phyloP scores from a whole-genome alignment of 2,113 vertebrate species.

The Planiliza haematocheilus region DNA sequence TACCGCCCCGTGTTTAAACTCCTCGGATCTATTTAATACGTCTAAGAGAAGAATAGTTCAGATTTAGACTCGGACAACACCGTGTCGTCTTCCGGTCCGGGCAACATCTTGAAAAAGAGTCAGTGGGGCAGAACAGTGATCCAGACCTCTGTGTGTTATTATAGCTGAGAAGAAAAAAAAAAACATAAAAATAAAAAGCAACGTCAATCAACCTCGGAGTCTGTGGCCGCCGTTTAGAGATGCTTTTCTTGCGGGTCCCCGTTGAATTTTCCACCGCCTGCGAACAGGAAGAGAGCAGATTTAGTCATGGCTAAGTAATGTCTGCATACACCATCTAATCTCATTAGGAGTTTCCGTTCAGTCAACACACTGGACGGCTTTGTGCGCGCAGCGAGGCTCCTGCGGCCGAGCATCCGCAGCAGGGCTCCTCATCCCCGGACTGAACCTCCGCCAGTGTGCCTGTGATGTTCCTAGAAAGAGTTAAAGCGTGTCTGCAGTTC shows the following conservation, averaged over 20 bases:
- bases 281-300: slow-evolving; percentile 93
- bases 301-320: slow-evolving; percentile 97
- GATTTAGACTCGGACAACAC: slow-evolving; percentile 59
- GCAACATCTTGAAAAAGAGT: slow-evolving; percentile 97
- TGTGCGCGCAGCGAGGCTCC: slow-evolving; percentile 81
- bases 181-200: background rate
- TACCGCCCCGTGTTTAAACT: background rate
- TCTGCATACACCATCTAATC: slow-evolving; percentile 97
- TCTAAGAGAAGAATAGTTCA: background rate
- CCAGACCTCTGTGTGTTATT: slow-evolving; percentile 34
- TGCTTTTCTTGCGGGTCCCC: slow-evolving; percentile 71
- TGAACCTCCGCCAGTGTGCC: slow-evolving; percentile 27
- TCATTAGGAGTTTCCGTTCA: slow-evolving; percentile 98
- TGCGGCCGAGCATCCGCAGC: slow-evolving; percentile 60
- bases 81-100: slow-evolving; percentile 93
- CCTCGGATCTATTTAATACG: background rate
- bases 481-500: slow-evolving; percentile 8
- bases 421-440: slow-evolving; percentile 29
- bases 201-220: background rate
- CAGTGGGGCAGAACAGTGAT: slow-evolving; percentile 81
- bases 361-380: slow-evolving; percentile 93
- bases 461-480: slow-evolving; percentile 49
- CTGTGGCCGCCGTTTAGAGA: slow-evolving; percentile 2
- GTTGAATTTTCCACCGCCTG: slow-evolving; percentile 91
- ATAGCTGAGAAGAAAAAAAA: slow-evolving; percentile 31